phyloP scores from a whole-genome alignment of 2,113 vertebrate genomes.

The Gasterosteus nipponicus region DNA sequence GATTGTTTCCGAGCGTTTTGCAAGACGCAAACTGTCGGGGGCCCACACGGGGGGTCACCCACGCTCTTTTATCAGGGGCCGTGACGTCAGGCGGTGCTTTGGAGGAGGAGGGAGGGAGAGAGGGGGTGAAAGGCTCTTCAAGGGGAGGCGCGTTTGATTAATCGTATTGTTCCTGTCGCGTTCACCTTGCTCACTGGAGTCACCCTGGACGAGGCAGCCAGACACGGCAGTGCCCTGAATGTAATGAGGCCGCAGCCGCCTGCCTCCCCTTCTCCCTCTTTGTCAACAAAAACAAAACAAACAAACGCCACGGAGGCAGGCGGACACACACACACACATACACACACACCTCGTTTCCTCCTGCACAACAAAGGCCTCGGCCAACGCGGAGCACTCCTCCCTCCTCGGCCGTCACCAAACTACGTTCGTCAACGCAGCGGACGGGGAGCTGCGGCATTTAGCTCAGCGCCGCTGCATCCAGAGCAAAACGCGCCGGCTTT shows the following conservation, averaged over 20 bases:
- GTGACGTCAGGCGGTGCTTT: slow-evolving; percentile 61
- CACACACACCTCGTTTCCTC: slow-evolving; percentile 19
- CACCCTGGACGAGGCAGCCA: slow-evolving; percentile 67
- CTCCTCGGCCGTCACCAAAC: not conserved
- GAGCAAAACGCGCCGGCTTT: slow-evolving; percentile 63
- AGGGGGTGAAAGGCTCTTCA: slow-evolving; percentile 67
- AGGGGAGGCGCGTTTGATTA: slow-evolving; percentile 74
- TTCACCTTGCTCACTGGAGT: slow-evolving; percentile 74
- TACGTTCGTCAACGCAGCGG: slow-evolving; percentile 8
- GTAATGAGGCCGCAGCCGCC: slow-evolving; percentile 74
- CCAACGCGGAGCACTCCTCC: too few relatives aligned
- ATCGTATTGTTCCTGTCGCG: slow-evolving; percentile 75
- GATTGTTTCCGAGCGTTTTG: slow-evolving; percentile 30
- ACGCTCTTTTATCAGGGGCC: slow-evolving; percentile 50
- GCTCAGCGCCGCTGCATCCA: slow-evolving; percentile 17
- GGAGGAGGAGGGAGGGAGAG: not conserved
- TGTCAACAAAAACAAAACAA: slow-evolving; percentile 30
- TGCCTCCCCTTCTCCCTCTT: slow-evolving; percentile 59
- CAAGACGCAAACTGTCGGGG: slow-evolving; percentile 20
- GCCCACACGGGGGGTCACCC: slow-evolving; percentile 61
- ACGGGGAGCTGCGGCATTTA: slow-evolving; percentile 13
- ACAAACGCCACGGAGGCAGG: too few relatives aligned
- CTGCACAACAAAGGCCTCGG: slow-evolving; percentile 24
- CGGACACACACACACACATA: too few relatives aligned
- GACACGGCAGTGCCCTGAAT: slow-evolving; percentile 72